phyloP scores from a whole-genome alignment of 2,113 vertebrate genomes.

The Notarius lentiginosus region DNA sequence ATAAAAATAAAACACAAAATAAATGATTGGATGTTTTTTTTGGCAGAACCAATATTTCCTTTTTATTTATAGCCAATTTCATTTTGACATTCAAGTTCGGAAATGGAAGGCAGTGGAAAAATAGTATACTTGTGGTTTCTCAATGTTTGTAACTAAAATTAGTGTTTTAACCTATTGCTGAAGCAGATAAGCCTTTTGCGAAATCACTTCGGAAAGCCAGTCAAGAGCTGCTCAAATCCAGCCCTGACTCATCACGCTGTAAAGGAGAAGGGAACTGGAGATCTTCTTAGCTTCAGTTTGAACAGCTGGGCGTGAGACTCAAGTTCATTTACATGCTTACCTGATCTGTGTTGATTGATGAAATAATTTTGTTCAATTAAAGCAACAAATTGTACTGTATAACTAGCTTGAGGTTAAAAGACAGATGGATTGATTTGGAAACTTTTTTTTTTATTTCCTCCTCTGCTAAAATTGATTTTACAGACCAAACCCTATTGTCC shows the following conservation, averaged over 20 bases:
- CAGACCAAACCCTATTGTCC: too few species aligned
- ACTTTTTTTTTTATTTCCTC: background rate
- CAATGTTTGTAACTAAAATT: background rate
- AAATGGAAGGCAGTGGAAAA: background rate
- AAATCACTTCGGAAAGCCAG: background rate
- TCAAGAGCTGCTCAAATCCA: background rate
- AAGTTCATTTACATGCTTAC: background rate
- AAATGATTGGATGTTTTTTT: slow-evolving; percentile 14
- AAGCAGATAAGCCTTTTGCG: background rate
- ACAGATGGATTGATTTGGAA: background rate
- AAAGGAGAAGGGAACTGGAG: background rate
- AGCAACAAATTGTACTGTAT: background rate
- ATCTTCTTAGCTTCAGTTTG: background rate
- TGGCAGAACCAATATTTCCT: background rate
- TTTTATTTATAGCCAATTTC: background rate
- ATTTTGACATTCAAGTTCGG: background rate
- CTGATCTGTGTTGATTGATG: background rate
- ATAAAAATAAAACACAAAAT: background rate
- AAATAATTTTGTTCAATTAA: background rate
- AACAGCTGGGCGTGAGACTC: background rate
- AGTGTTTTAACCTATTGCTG: too few species aligned
- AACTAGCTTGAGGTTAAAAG: background rate
- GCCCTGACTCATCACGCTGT: background rate
- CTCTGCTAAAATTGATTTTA: background rate
- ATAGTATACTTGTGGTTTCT: background rate